Conservation (phyloP, 2,888 invertebrate species). For the Tiliacea citrago region DNA sequence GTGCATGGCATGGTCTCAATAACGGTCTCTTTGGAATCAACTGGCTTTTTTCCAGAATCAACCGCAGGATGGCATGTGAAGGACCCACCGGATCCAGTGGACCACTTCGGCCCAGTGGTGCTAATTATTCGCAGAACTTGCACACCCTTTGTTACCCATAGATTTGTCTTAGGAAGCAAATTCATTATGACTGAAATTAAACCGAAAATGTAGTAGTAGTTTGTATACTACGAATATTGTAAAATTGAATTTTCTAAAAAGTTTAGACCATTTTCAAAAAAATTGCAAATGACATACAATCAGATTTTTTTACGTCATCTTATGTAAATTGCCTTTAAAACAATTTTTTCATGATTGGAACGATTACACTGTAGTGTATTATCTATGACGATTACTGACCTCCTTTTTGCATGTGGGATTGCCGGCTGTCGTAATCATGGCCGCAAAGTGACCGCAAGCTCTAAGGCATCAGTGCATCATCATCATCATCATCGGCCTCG, state of each 20-base stretch:
- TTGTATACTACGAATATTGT: not conserved
- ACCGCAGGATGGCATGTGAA: not conserved
- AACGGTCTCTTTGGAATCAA: not conserved
- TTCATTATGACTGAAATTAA: conserved; percentile 10
- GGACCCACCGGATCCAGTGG: not conserved
- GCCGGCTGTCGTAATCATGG: not conserved
- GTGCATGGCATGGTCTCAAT: not conserved
- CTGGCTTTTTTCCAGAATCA: not conserved
- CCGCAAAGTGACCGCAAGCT: too few relatives aligned
- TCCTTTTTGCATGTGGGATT: not conserved
- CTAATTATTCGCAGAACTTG: not conserved
- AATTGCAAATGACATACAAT: not conserved
- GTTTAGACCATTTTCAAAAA: conserved; percentile 19
- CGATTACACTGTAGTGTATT: too few relatives aligned
- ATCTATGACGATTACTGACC: not conserved
- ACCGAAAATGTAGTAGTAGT: not conserved
- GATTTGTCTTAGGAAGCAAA: conserved; percentile 21
- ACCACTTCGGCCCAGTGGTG: not conserved
- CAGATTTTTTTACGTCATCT: not conserved
- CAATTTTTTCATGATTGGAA: not conserved
- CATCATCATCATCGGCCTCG: too few relatives aligned
- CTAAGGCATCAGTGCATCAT: too few relatives aligned
- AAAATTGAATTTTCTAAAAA: not conserved
- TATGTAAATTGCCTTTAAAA: not conserved
- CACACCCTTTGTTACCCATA: conserved; percentile 1